Base-by-base conservation (phyloP, 2,888 invertebrate species). In the Drosophila tanythrix region DNA sequence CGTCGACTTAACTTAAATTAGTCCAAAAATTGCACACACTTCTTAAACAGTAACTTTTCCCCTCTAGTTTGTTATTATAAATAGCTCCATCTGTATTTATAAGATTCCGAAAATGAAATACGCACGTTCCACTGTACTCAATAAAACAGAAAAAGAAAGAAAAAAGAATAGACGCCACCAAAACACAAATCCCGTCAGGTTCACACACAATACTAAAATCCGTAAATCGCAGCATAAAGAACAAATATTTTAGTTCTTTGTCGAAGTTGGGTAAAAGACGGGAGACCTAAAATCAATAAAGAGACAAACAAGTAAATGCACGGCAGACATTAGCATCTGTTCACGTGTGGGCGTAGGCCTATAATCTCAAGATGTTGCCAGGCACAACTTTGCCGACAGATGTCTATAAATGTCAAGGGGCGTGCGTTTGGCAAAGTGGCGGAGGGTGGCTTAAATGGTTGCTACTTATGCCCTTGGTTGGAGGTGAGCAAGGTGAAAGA, bases 351-450 rank as follows among this genome's bases (percentile, higher is more conserved):
- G 52, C 25, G 33, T 56, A 29, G n/a, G 25, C 59, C 35, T 21
- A 70, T 48, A 70, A 72, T 36, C 27, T 21, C 31, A 15, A 48
- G 33, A 38, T 56, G 61, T 66, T 69, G 56, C 11, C 57, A 70
- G 78, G 64, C 57, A 63, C 71, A 84, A 87, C 55, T 83, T 83
- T 77, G 52, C 46, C 59, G 68, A 68, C 82, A 88, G 71, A 76
- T 76, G 55, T 62, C 68, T 57, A 69, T 59, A 68, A 81, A 63
- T 74, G 61, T 48, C 51, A 53, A 15, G 35, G 36, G 29, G 7
- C 1, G 7, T 0, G 13, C 3, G 21, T 1, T 5, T 11, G n/a
- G 13, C 13, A 27, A 46, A 13, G 33, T 21, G 36, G 27, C 31
- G 11, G 35, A 18, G 53, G 2, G n/a, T 15, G 57, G 21, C 31